These are phyloP conservation scores for Listronotus oregonensis DNA, from an alignment of 1,140 invertebrate species.

Conservation along the genomic window DNA sequence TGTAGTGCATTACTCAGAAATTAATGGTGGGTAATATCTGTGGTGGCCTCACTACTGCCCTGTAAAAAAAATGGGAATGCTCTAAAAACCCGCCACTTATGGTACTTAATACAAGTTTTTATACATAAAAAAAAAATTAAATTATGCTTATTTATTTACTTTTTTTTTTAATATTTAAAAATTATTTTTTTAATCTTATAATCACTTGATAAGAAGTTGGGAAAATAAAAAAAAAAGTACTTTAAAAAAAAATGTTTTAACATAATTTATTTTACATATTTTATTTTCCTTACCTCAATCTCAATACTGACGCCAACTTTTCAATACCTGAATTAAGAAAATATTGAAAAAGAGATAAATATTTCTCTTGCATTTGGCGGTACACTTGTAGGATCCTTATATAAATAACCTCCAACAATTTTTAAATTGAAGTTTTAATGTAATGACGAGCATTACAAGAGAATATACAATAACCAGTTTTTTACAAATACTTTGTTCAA, in stretches of 20 bases:
- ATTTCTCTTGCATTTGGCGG: constrained; percentile 71
- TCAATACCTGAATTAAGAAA: constrained; percentile 74
- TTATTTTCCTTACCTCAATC: constrained; percentile 62
- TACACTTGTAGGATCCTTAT: constrained; percentile 65
- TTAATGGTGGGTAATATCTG: no score
- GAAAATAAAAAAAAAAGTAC: no score
- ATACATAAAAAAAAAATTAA: no score
- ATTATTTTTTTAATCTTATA: no score
- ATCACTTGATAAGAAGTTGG: no score
- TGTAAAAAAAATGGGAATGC: no score
- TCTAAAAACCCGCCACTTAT: no score
- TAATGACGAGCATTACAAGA: constrained; percentile 77
- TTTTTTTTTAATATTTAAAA: no score
- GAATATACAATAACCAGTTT: constrained; percentile 79
- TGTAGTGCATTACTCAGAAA: no score
- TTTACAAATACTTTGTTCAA: constrained; percentile 67
- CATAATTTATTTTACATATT: not conserved
- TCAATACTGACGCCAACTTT: constrained; percentile 69
- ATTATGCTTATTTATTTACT: no score
- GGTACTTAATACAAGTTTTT: no score
- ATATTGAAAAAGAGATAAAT: constrained; percentile 71
- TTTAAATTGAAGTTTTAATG: constrained; percentile 85
- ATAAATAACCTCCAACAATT: constrained; percentile 85
- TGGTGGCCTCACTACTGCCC: no score
- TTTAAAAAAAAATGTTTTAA: constrained; percentile 10